Base-by-base conservation (phyloP, 2,888 invertebrate species). In the Gastrophysa polygoni region DNA sequence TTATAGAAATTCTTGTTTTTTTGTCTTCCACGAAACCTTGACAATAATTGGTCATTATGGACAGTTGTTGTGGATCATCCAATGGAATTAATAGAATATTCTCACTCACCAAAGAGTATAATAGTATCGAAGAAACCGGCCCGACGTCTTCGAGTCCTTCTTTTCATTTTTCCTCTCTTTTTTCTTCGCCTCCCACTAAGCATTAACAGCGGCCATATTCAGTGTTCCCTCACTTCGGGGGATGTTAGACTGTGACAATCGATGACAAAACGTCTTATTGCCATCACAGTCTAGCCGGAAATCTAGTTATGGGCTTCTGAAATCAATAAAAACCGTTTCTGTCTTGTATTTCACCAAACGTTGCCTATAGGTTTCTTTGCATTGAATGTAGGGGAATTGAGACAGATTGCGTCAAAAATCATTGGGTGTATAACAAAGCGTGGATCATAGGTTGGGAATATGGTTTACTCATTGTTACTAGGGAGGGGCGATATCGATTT, bases 231-330 rank as follows among this genome's bases (percentile, higher is more conserved):
- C 73, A 71, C 72, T 70, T 64, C 72, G 66, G 63, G 56, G 58
- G 54, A 34, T 46, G 59, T 71, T 62, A 75, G 78, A 78, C 66
- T 76, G 77, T 77, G 75, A 75, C 57, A 2, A 14, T 21, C 20
- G 56, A 34, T 44, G 6, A 16, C 24, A 38, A 44, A 16, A 38
- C 29, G n/a, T n/a, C n/a, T n/a, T n/a, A n/a, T 16, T 51, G 50
- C 32, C 18, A 29, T 38, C 48, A 80, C 80, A 75, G 64, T 77
- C 80, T 79, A 70, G 72, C 49, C 69, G 63, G 82, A 83, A 84
- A 85, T 82, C 84, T 82, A 84, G 85, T 86, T 86, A 86, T 86
- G 85, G 85, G 86, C 87, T 86, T 86, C 87, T 86, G 87, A 86
- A 87, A 87, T 87, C 87, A 87, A 87, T 87, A 87, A 87, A 87